Evolutionary conservation across 1,140 invertebrate species (phyloP).

Genomic region (Drosophila truncata): DNA sequence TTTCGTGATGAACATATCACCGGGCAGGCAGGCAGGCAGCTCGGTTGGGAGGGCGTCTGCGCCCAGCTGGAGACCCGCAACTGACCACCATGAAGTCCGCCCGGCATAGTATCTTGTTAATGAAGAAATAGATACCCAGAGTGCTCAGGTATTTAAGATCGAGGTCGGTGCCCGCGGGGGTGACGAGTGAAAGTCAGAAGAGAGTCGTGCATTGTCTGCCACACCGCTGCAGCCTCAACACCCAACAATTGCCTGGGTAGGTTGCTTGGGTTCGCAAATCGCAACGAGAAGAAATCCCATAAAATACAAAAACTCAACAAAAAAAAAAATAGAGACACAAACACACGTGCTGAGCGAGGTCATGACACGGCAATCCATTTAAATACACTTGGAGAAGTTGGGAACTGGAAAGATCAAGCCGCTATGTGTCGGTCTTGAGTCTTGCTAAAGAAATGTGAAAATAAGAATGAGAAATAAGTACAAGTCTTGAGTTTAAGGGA

Average conservation of each 20-base stretch:
- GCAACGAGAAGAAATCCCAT: conserved; percentile 27
- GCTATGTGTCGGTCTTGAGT: neutral
- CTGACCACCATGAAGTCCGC: conserved; percentile 75
- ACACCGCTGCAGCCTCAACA: conserved; percentile 37
- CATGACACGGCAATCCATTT: conserved; percentile 40
- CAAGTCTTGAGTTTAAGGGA: neutral
- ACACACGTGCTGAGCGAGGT: conserved; percentile 57
- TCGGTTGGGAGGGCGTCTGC: conserved; percentile 66
- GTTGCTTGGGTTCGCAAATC: conserved; percentile 40
- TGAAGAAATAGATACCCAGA: conserved; percentile 73
- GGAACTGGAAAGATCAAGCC: neutral
- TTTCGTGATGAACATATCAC: conserved; percentile 75
- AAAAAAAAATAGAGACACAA: conserved; percentile 19
- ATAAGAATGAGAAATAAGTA: neutral
- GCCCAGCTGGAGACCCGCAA: conserved; percentile 68
- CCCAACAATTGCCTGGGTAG: conserved; percentile 22
- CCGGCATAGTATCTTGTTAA: conserved; percentile 66
- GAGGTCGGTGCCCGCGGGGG: conserved; percentile 61
- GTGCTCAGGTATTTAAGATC: conserved; percentile 55
- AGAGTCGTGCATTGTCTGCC: conserved; percentile 75
- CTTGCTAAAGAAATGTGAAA: neutral
- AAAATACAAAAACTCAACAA: conserved; percentile 12
- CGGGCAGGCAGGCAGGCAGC: conserved; percentile 5
- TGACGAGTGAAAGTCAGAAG: conserved; percentile 72
- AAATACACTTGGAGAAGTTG: conserved; percentile 14